These are phyloP conservation scores for Eubasilissa splendida DNA, from an alignment of 2,888 invertebrate genomes.

Conservation along the genomic window DNA sequence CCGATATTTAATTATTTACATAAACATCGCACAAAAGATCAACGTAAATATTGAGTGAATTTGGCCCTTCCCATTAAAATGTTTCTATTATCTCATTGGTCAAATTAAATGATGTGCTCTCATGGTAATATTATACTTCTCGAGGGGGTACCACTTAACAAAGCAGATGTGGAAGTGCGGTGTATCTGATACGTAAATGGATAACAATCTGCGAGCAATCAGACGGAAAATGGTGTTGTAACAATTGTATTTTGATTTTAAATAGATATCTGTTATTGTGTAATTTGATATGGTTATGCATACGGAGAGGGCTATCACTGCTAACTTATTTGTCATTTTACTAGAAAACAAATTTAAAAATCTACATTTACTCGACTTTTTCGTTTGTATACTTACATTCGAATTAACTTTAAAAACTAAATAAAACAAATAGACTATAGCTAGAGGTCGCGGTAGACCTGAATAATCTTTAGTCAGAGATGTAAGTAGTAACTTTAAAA, in stretches of 20 bases:
- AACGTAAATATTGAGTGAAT: conserved; percentile 7
- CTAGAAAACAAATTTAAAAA: too few relatives aligned
- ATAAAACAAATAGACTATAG: too few relatives aligned
- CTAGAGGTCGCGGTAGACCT: too few relatives aligned
- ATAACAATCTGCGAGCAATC: conserved; percentile 50
- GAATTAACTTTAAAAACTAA: too few relatives aligned
- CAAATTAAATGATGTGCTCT: background rate
- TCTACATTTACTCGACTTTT: too few relatives aligned
- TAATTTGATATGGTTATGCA: conserved; percentile 54
- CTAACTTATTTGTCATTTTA: background rate
- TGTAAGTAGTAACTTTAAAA: too few relatives aligned
- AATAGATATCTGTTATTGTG: conserved; percentile 46
- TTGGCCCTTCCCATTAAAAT: conserved; percentile 2
- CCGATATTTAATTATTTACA: background rate
- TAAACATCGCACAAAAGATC: conserved; percentile 4
- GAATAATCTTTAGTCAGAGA: too few relatives aligned
- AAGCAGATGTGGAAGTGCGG: conserved; percentile 46
- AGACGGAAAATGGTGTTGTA: conserved; percentile 50
- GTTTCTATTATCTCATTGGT: conserved; percentile 3
- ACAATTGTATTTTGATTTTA: conserved; percentile 41
- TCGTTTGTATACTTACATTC: too few relatives aligned
- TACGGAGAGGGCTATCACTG: conserved; percentile 41
- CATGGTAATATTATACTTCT: conserved; percentile 16
- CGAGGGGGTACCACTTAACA: conserved; percentile 17
- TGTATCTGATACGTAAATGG: conserved; percentile 26